These are phyloP conservation scores for Stomatorhinus walkeri DNA, from an alignment of 2,797 vertebrate genomes.

Conservation along the genomic window DNA sequence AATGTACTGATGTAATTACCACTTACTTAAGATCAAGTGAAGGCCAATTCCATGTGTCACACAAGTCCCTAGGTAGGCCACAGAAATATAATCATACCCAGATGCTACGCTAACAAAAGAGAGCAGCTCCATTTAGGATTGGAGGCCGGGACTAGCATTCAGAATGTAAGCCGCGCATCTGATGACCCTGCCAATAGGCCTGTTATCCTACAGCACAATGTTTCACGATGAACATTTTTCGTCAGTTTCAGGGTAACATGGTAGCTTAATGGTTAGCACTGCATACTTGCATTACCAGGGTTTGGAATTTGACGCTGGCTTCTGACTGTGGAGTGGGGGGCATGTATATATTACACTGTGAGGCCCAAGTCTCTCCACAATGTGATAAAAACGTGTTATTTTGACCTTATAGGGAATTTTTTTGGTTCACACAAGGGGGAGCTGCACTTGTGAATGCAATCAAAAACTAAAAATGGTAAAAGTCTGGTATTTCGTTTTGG, in stretches of 20 bases:
- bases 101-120: background rate
- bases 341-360: background rate
- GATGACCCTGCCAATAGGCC: background rate
- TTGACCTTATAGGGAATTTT: background rate
- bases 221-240: background rate
- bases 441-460: background rate
- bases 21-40: slow-evolving; percentile 1
- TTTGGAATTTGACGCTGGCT: background rate
- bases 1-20: slow-evolving; percentile 12
- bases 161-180: background rate
- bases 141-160: background rate
- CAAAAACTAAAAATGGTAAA: background rate
- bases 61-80: background rate
- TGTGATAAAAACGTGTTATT: background rate
- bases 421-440: background rate
- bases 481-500: background rate
- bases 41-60: background rate
- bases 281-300: background rate
- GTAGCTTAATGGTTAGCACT: background rate
- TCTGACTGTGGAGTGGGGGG: background rate
- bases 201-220: background rate
- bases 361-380: background rate
- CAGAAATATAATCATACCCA: background rate
- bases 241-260: background rate
- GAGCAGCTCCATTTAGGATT: background rate